These are phyloP conservation scores for Champsocephalus gunnari DNA, from an alignment of 2,797 vertebrate species.

Conservation along the genomic window DNA sequence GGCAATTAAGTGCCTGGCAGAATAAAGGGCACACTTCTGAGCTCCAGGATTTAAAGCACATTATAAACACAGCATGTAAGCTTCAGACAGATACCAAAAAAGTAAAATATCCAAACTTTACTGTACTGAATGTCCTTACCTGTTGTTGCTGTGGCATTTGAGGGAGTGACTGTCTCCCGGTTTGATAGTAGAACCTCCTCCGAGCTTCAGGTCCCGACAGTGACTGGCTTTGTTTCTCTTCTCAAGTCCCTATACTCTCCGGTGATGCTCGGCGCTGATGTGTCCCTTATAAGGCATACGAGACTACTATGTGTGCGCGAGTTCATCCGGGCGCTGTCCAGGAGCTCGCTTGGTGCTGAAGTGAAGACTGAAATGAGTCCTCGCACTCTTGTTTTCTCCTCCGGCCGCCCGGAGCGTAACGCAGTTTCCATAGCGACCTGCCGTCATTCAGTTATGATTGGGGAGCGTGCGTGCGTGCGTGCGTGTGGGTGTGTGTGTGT, in stretches of 20 bases:
- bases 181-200: slow-evolving; percentile 31
- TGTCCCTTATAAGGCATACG: slow-evolving; percentile 49
- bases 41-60: slow-evolving; percentile 10
- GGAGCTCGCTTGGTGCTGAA: slow-evolving; percentile 87
- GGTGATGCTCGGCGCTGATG: slow-evolving; percentile 51
- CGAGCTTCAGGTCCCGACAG: slow-evolving; percentile 38
- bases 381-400: slow-evolving; percentile 80
- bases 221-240: slow-evolving; percentile 10
- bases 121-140: slow-evolving; percentile 61
- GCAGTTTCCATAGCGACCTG: slow-evolving; percentile 89
- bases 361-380: slow-evolving; percentile 78
- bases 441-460: slow-evolving; percentile 87
- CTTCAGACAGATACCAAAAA: neutral
- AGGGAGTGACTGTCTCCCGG: slow-evolving; percentile 60
- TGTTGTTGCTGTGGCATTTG: slow-evolving; percentile 78
- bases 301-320: slow-evolving; percentile 48
- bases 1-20: slow-evolving; percentile 34
- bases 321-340: slow-evolving; percentile 87
- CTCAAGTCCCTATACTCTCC: slow-evolving; percentile 29
- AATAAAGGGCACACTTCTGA: slow-evolving; percentile 8
- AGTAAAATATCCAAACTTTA: slow-evolving; percentile 36
- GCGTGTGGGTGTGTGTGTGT: slow-evolving; percentile 7
- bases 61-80: neutral
- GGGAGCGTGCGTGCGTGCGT: slow-evolving; percentile 28
- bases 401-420: slow-evolving; percentile 84